Base-by-base conservation (phyloP, 2,888 invertebrate species). In the Palloptera scutellata region DNA sequence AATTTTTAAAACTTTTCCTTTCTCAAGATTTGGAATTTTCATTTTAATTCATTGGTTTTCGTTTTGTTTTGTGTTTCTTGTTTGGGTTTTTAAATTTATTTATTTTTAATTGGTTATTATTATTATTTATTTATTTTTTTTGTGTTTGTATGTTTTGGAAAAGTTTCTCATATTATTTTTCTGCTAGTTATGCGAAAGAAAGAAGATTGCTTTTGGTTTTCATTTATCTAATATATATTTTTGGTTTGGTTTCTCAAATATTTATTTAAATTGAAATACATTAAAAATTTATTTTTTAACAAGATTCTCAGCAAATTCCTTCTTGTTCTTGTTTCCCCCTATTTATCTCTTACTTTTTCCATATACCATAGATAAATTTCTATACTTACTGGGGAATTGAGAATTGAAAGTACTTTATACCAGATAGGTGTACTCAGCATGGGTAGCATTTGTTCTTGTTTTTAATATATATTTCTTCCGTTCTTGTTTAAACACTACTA, bases 401-500 rank as follows among this genome's bases (percentile, higher is more conserved):
- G 30, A 30, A 30, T 30, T 30, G 30, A 6, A 30, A 30, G 30
- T 4, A 6, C 30, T n/a, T n/a, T n/a, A n/a, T n/a, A n/a, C n/a
- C n/a, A n/a, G n/a, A n/a, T n/a, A 30, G 30, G 30, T 30, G 2
- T 30, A 6, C 30, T 30, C 30, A 30, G 30, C 30, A 30, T 30
- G 30, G 2, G 30, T 30, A 30, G 30, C 30, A n/a, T n/a, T n/a
- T n/a, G n/a, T n/a, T n/a, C n/a, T 30, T 30, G 30, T 30, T 30
- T 30, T 30, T 30, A 30, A 30, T 30, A 30, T 6, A 30, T 30
- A 30, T 30, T 30, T 61, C 19, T 65, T 41, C 57, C 40, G 11
- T 43, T 54, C 20, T 53, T 62, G 42, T 68, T 66, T 42, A 62
- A 62, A 58, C 77, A 80, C 81, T 79, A 79, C 79, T 77, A 79